These are phyloP conservation scores for Lophius americanus DNA, from an alignment of 2,797 vertebrate species.

Conservation along the genomic window DNA sequence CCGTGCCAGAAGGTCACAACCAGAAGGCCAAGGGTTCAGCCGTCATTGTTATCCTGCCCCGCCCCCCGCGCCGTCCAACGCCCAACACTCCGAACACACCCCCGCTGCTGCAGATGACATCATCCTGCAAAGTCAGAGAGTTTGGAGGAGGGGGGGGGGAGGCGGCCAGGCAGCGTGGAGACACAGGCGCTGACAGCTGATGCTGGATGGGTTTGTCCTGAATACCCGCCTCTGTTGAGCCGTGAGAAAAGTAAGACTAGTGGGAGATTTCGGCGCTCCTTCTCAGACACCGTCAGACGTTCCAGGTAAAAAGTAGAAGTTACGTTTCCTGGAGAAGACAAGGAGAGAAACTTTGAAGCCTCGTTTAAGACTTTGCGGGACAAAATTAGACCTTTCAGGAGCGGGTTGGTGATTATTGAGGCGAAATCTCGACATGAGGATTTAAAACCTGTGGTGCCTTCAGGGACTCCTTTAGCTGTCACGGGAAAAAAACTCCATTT, in stretches of 20 bases:
- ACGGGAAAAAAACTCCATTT: too few species aligned
- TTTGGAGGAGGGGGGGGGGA: constrained; percentile 43
- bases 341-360: constrained; percentile 28
- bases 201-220: constrained; percentile 28
- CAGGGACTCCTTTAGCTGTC: too few species aligned
- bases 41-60: constrained; percentile 70
- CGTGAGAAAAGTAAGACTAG: constrained; percentile 52
- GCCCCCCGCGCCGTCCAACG: neutral
- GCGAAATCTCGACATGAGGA: constrained; percentile 5
- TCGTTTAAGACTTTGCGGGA: constrained; percentile 27
- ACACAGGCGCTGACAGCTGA: constrained; percentile 55
- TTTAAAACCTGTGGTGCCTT: too few species aligned
- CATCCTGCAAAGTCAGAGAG: constrained; percentile 50
- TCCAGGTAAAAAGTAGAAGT: constrained; percentile 35
- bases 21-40: constrained; percentile 74
- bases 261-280: constrained; percentile 42
- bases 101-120: constrained; percentile 61
- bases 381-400: constrained; percentile 53
- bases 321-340: constrained; percentile 8
- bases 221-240: constrained; percentile 46
- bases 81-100: constrained; percentile 46
- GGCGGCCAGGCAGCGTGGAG: constrained; percentile 12
- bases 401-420: constrained; percentile 56
- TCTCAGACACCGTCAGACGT: constrained; percentile 42
- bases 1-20: constrained; percentile 57